Base-by-base conservation (phyloP, 1,140 invertebrate species). In the Archegozetes longisetosus region DNA sequence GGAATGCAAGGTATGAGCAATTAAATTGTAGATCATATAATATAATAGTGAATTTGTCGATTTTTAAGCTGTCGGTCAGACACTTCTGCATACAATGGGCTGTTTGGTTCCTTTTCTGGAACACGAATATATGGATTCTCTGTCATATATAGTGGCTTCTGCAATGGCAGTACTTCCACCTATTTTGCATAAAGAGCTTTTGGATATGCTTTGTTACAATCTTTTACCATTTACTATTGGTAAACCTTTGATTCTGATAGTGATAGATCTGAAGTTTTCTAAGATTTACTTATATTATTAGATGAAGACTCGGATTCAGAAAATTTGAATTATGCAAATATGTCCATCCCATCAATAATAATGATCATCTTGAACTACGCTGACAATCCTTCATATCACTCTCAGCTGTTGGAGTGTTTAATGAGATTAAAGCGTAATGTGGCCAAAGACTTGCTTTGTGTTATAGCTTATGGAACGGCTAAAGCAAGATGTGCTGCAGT, bases 331-430 rank as follows among this genome's bases (percentile, higher is more conserved):
- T 90, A 92, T 71, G 87, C 89, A 56, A 73, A 72, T 66, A 87
- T 91, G 68, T 95, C 91, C 6, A 84, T 94, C 6, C 84, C 92
- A 13, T 88, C 90, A 14, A 86, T 98, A 53, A 83, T 98, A 40
- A 97, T 97, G 84, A 86, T 96, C 80, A 84, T 98, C 17, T 86
- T 98, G 69, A 92, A 98, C 70, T 93, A 97, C 72, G 92, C 90
- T 3, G 83, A 79, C 60, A 92, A 92, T 75, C 81, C 85, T 68
- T 89, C 88, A 12, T 88, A 88, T 70, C 91, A 97, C 74, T 89
- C 91, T 74, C 89, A 94, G 74, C 78, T 96, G 17, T 73, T 96
- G 63, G 92, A 97, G 73, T 92, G 87, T 70, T 75, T 96, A 28
- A 94, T 97, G 89, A 83, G 85, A 6, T 77, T 91, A 60, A 95